Evolutionary conservation across 1,140 invertebrate species (phyloP), one percentile per base, ranked within the genome.

Genomic region (Cataglyphis hispanica): DNA sequence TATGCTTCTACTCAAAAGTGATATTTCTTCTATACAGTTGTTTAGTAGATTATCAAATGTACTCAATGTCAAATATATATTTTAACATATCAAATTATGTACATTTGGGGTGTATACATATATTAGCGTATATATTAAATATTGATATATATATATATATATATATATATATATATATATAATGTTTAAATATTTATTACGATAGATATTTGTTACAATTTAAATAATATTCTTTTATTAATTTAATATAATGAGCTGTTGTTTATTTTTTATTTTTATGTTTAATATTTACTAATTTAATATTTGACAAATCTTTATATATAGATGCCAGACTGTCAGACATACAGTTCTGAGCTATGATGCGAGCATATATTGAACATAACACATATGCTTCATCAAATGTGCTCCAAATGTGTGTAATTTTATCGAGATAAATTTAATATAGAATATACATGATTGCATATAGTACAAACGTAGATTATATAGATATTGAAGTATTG

Each of bases 381-480:
- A 6, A 69, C 6, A 1, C 13, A 27, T 43, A 67, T 67, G 46
- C 46, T 16, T 50, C 46, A 50, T 50, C 46, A 50, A 19, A 19
- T 58, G 22, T 22, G 53, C n/a, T 37, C 13, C 8, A 1, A 69
- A 69, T 70, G 25, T 70, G 4, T 22, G 43, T 46, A 40, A 46
- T 27, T 74, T 74, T 13, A 31, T 22, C 34, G 58, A 22, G 16
- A 10, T 53, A n/a, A 13, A 72, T n/a, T 10, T 50, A 31, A 72
- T 56, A n/a, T 10, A 74, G 25, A 13, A 27, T 69, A 31, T 43
- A 63, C 58, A 63, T 27, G 37, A 61, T 31, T 76, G 25, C 58
- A 31, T 27, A 76, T 27, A 76, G 58, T 76, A 63, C 58, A 76
- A 76, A 76, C 13, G 16, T 76, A 76, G 56, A 76, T 46, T 76